Evolutionary conservation across 2,797 vertebrate species (phyloP), one percentile per base, ranked within the genome.

Genomic region (Epinephelus malabaricus): DNA sequence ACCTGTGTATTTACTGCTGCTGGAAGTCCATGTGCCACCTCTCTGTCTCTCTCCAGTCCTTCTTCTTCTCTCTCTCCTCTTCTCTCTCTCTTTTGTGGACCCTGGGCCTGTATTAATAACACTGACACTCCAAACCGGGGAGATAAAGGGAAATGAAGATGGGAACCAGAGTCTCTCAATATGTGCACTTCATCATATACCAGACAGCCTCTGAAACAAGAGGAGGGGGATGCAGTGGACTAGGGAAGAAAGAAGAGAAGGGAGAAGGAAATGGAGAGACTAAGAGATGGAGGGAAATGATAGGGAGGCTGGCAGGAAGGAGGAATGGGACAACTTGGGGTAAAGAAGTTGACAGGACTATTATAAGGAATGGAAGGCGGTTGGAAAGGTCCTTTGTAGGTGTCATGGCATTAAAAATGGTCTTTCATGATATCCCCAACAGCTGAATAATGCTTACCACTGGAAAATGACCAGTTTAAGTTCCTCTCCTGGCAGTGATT

Each of bases 61-160:
- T 86, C 72, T 83, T 40, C 43, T 60, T 54, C 2, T 49, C 19
- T 51, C 19, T 51, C 30, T 56, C 64, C 54, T 64, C 19, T 51
- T 78, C 70, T 82, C 81, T 30, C 79, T 69, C 47, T 66, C 68
- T 77, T 79, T 86, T 76, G 74, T 87, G 84, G 83, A 88, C 84
- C 30, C 78, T 59, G 63, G 76, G 54, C 76, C 71, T 81, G 86
- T 87, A 93, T 94, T 94, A 94, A 93, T 95, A 94, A 94, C 87
- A 58, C 69, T 92, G 91, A 90, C 93, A 93, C 78, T 86, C 85
- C 82, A 82, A 90, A 90, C 78, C 64, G 78, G 53, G 76, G 76
- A 92, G 92, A 93, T 93, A 94, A 94, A 93, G 89, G 91, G 91
- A 92, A 94, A 92, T 90, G 86, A 93, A 93, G 92, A 94, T 91